These are phyloP conservation scores for Eulithis prunata DNA, from an alignment of 2,888 invertebrate species.

Conservation along the genomic window DNA sequence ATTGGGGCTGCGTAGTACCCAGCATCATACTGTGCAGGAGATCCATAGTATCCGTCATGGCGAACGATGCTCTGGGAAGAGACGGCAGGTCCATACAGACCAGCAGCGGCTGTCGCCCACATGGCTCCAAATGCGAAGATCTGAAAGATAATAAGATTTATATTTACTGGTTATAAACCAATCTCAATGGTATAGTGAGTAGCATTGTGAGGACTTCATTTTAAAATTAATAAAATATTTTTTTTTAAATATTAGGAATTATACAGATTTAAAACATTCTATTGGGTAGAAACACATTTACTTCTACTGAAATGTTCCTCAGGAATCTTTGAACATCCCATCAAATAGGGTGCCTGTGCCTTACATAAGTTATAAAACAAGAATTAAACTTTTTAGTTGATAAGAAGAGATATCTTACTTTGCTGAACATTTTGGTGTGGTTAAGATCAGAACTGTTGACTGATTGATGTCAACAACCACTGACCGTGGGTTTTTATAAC, in stretches of 20 bases:
- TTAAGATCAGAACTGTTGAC: slow-evolving; percentile 55
- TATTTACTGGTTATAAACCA: not conserved
- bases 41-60: slow-evolving; percentile 63
- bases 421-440: slow-evolving; percentile 70
- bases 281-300: too few species aligned
- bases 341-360: too few species aligned
- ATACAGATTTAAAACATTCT: too few species aligned
- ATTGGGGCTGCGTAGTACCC: slow-evolving; percentile 48
- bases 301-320: too few species aligned
- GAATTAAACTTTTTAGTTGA: too few species aligned
- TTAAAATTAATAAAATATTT: too few species aligned
- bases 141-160: slow-evolving; percentile 52
- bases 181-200: too few species aligned
- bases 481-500: slow-evolving; percentile 72
- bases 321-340: too few species aligned
- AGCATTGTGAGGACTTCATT: too few species aligned
- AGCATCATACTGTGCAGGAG: slow-evolving; percentile 47
- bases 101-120: slow-evolving; percentile 75
- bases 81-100: slow-evolving; percentile 66
- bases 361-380: too few species aligned
- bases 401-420: slow-evolving; percentile 57
- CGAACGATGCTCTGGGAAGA: slow-evolving; percentile 72
- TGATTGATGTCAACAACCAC: slow-evolving; percentile 68
- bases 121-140: slow-evolving; percentile 72
- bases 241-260: too few species aligned